These are phyloP conservation scores for Micrastur ruficollis DNA, from an alignment of 2,797 vertebrate genomes.

Conservation along the genomic window DNA sequence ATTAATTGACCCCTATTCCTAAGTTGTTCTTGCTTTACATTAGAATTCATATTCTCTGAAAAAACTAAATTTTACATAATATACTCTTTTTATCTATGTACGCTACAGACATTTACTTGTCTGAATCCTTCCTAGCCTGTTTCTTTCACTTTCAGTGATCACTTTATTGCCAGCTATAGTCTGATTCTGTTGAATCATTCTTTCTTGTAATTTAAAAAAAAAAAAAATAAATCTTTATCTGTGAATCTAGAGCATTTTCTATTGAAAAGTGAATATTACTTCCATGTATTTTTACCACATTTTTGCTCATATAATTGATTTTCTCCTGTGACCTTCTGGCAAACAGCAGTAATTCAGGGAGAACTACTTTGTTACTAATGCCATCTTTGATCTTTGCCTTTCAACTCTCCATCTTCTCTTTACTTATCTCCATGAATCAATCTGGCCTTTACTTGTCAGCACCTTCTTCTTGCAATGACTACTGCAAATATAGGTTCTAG, in stretches of 20 bases:
- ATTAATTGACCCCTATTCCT: constrained; percentile 2
- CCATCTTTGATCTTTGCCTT: not conserved
- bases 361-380: not conserved
- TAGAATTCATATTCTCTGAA: not conserved
- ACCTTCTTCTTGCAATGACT: not conserved
- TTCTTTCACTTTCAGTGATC: not conserved
- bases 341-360: not conserved
- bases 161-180: not conserved
- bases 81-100: not conserved
- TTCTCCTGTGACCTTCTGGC: not conserved
- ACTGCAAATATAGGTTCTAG: not conserved
- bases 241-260: not conserved
- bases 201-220: not conserved
- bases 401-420: not conserved
- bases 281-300: not conserved
- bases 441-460: not conserved
- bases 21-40: not conserved
- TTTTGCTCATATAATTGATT: not conserved
- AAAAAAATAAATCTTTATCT: not conserved
- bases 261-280: not conserved
- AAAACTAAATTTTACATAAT: constrained; percentile 15
- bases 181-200: not conserved
- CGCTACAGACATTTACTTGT: not conserved
- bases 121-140: not conserved
- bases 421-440: not conserved